phyloP scores from a whole-genome alignment of 2,888 invertebrate genomes.

The Mesorhabditis spiculigera region DNA sequence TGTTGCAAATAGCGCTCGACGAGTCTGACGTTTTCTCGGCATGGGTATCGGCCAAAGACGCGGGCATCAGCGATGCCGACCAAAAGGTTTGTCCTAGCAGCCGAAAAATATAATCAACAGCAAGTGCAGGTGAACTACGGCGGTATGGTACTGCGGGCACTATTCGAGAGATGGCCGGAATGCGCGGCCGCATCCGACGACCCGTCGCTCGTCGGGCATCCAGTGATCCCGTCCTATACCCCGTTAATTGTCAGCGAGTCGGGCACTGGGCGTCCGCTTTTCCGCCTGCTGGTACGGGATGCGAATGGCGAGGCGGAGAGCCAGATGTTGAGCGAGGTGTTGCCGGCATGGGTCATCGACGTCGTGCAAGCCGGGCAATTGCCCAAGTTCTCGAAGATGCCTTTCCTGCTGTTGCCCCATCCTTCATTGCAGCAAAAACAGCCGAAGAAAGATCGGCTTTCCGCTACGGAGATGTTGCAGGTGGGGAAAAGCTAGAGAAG shows the following conservation, averaged over 20 bases:
- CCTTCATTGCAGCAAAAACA: conserved; percentile 71
- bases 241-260: background rate
- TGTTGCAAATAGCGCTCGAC: conserved; percentile 94
- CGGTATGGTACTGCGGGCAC: conserved; percentile 82
- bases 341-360: conserved; percentile 59
- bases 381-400: conserved; percentile 92
- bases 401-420: conserved; percentile 94
- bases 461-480: conserved; percentile 97
- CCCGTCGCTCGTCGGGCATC: background rate
- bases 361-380: conserved; percentile 68
- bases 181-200: conserved; percentile 36
- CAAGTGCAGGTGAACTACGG: conserved; percentile 80
- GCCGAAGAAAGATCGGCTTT: conserved; percentile 85
- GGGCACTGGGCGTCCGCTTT: conserved; percentile 58
- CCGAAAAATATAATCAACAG: background rate
- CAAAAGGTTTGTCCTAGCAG: conserved; percentile 63
- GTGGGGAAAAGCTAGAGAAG: conserved; percentile 64
- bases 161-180: conserved; percentile 83
- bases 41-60: conserved; percentile 95
- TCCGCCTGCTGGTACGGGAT: conserved; percentile 65
- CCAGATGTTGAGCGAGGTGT: conserved; percentile 24
- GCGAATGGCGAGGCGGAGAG: conserved; percentile 28
- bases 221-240: background rate
- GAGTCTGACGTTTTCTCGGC: conserved; percentile 96
- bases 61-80: conserved; percentile 77